Conservation (phyloP, 2,888 invertebrate species). For the Zygaena filipendulae region DNA sequence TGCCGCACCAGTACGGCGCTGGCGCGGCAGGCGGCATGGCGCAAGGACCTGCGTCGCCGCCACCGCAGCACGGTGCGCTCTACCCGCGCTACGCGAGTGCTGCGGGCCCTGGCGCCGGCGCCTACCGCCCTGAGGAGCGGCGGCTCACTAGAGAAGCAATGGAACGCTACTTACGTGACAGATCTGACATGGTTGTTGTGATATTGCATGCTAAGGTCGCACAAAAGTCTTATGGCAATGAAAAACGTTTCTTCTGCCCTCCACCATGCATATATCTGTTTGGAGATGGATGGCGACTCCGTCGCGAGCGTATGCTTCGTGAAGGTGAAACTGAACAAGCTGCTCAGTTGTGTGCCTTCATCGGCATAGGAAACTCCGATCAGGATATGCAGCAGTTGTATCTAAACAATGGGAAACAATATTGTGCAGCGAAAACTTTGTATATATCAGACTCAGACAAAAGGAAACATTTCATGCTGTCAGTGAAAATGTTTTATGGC, state of each 20-base stretch:
- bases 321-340: conserved; percentile 92
- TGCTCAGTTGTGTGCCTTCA: conserved; percentile 97
- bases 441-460: conserved; percentile 99
- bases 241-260: conserved; percentile 99
- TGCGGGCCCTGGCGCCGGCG: conserved; percentile 67
- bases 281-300: conserved; percentile 97
- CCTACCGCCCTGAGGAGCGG: conserved; percentile 82
- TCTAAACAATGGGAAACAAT: conserved; percentile 96
- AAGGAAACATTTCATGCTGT: conserved; percentile 98
- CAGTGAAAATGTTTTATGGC: conserved; percentile 99
- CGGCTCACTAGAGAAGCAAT: conserved; percentile 91
- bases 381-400: conserved; percentile 99
- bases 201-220: conserved; percentile 99
- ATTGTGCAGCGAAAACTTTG: conserved; percentile 98
- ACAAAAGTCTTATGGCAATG: conserved; percentile 99
- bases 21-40: conserved; percentile 71
- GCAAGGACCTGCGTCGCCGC: conserved; percentile 82
- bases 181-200: conserved; percentile 95
- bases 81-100: conserved; percentile 74
- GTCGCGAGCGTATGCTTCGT: conserved; percentile 92
- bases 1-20: conserved; percentile 86
- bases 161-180: conserved; percentile 94
- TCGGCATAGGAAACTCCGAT: conserved; percentile 98
- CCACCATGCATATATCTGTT: conserved; percentile 99
- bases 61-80: conserved; percentile 64